Base-by-base conservation (phyloP, 2,797 vertebrate genomes). In the Poeciliopsis turneri region DNA sequence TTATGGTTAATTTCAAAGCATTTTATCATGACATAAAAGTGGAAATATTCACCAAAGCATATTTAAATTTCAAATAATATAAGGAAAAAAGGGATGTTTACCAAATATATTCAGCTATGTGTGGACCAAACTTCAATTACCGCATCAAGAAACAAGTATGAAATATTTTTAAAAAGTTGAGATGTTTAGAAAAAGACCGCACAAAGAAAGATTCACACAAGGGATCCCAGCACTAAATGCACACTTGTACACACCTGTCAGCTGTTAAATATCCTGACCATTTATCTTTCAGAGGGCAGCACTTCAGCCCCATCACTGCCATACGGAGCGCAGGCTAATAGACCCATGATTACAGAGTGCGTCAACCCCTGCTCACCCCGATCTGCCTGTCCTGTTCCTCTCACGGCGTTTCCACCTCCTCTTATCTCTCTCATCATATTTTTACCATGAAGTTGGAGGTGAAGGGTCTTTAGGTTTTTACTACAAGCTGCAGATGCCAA, bases 321-420 rank as follows among this genome's bases (percentile, higher is more conserved):
- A 18, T 82, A 83, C 66, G 77, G 83, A 84, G 82, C 81, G 86
- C 85, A 84, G 88, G 84, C 88, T 93, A 92, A 93, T 93, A 94
- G 94, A 92, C 84, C 90, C 72, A 72, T 92, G 93, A 94, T 94
- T 94, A 93, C 90, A 93, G 92, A 84, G 87, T 76, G 81, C 88
- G 85, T 88, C 91, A 83, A 78, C 81, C 76, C 75, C 55, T 1
- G 46, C 68, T 81, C 79, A 53, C 81, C 76, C 46, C 61, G 66
- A 81, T 81, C 83, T 75, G 78, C n/a, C 83, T 72, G 30, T 61
- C 49, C 59, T 78, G 68, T 79, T 80, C 71, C 18, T 77, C 73
- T 74, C 66, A 69, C 59, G 73, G 69, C 81, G 59, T 81, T 28
- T 69, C 53, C 70, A 47, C 72, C 72, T 46, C 79, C 74, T 51